Conservation (phyloP, 92 coral and sea anemone species). For the Ricordea florida region DNA sequence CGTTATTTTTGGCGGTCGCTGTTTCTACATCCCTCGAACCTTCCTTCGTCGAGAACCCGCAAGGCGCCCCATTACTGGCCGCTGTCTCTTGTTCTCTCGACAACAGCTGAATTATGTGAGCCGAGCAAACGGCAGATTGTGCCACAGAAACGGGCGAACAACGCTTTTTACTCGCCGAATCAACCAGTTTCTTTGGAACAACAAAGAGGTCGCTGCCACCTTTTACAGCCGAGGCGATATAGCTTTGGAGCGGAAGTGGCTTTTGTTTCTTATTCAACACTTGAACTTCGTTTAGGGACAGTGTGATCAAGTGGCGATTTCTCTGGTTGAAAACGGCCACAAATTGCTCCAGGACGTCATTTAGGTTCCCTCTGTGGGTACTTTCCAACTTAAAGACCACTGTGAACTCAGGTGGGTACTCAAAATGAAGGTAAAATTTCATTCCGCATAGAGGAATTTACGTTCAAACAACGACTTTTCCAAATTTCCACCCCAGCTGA, state of each 20-base stretch:
- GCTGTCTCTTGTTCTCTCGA: too few relatives aligned
- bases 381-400: slow-evolving; percentile 46
- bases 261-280: slow-evolving; percentile 18
- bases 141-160: neutral
- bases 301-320: neutral
- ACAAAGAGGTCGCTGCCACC: slow-evolving; percentile 49
- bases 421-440: slow-evolving; percentile 59
- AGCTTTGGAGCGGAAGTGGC: slow-evolving; percentile 1
- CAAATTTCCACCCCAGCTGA: too few relatives aligned
- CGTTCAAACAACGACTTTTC: too few relatives aligned
- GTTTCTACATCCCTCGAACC: neutral
- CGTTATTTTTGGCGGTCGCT: neutral
- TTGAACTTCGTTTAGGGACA: neutral
- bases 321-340: slow-evolving; percentile 27
- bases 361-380: slow-evolving; percentile 9
- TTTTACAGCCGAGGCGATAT: slow-evolving; percentile 16
- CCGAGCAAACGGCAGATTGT: neutral
- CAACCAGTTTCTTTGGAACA: neutral
- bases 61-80: too few relatives aligned
- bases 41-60: too few relatives aligned
- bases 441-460: too few relatives aligned
- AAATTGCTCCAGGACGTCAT: slow-evolving; percentile 13
- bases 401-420: slow-evolving; percentile 42
- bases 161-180: neutral
- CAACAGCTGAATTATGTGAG: neutral